Percentiles rank a stretch among this genome's conserved stretches.
Conservation (phyloP, 1,140 invertebrate species). For the Diorhabda sublineata region DNA sequence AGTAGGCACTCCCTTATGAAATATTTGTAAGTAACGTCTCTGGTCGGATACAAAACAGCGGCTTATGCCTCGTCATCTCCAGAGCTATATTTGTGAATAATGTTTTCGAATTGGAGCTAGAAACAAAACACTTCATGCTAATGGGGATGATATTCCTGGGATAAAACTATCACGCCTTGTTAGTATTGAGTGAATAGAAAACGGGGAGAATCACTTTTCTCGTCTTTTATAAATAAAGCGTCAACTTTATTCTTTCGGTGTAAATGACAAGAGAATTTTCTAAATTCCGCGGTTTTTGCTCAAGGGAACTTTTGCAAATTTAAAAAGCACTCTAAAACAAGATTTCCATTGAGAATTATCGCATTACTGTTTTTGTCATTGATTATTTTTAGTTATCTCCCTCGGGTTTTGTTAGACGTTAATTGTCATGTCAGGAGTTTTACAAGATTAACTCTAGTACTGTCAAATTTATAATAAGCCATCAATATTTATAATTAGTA, state of each 20-base stretch:
- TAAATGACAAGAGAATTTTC: neutral
- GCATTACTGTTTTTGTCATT: too few species aligned
- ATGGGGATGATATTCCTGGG: neutral
- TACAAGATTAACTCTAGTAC: too few species aligned
- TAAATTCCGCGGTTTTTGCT: neutral
- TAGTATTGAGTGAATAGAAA: neutral
- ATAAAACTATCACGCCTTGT: neutral
- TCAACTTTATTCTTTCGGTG: neutral
- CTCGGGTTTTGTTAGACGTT: too few species aligned
- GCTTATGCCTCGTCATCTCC: neutral
- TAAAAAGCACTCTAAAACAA: neutral
- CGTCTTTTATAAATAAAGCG: neutral
- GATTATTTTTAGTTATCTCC: too few species aligned
- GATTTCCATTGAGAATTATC: too few species aligned
- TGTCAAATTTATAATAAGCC: too few species aligned
- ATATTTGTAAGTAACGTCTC: neutral
- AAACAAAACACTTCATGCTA: slow-evolving; percentile 2
- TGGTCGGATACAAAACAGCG: neutral
- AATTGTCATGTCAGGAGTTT: too few species aligned
- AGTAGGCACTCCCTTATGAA: too few species aligned
- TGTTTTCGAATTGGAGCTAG: neutral
- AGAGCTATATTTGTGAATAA: neutral
- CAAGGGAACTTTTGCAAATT: neutral
- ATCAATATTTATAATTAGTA: too few species aligned
- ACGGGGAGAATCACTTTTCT: neutral